phyloP scores from a whole-genome alignment of 2,113 vertebrate genomes.

The Notarius quadriscutis region DNA sequence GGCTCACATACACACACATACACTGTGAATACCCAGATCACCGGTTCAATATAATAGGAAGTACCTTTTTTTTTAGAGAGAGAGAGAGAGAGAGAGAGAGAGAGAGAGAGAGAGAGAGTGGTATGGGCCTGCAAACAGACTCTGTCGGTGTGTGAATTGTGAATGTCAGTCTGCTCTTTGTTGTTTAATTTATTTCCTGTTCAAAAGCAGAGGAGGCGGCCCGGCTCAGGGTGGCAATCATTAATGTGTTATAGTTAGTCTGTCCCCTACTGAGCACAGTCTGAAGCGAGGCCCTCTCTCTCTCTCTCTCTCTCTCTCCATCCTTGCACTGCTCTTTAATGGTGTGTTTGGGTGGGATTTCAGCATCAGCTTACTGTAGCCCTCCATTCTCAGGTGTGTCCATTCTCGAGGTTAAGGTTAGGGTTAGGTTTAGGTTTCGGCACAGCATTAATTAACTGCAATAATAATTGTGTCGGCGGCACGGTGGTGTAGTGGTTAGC shows the following conservation, averaged over 20 bases:
- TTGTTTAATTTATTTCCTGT: constrained; percentile 84
- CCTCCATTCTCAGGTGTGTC: not conserved
- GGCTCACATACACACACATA: not conserved
- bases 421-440: too few relatives aligned
- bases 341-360: not conserved
- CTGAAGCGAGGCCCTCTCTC: constrained; percentile 66
- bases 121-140: constrained; percentile 63
- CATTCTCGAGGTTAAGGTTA: too few relatives aligned
- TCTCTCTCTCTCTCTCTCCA: constrained; percentile 25
- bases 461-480: too few relatives aligned
- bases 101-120: not conserved
- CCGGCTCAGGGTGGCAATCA: constrained; percentile 75
- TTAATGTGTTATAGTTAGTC: constrained; percentile 82
- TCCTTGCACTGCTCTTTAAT: not conserved
- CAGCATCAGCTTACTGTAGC: not conserved
- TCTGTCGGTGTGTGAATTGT: constrained; percentile 74
- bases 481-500: constrained; percentile 1
- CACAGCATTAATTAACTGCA: too few relatives aligned
- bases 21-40: not conserved
- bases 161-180: constrained; percentile 81
- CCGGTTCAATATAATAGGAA: not conserved
- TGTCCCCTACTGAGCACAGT: constrained; percentile 70
- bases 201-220: constrained; percentile 79
- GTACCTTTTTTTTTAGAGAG: not conserved
- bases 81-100: not conserved